Evolutionary conservation across 2,113 vertebrate species (phyloP), one percentile per base, ranked within the genome.

Genomic region (Anoplopoma fimbria): DNA sequence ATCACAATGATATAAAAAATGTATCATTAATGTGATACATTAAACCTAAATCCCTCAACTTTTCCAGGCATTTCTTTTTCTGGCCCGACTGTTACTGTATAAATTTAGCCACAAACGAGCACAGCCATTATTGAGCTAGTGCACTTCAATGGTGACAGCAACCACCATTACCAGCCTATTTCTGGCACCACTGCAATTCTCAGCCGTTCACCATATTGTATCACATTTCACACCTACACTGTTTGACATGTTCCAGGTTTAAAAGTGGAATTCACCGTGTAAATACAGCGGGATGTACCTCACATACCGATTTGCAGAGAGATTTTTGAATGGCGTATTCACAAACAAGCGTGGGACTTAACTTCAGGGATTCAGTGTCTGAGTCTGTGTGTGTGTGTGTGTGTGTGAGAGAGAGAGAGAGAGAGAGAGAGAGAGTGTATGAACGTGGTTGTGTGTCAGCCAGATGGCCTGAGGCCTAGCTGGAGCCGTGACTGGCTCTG

Each of bases 391-490:
- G 13, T 23, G 55, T 57, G 47, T 47, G 17, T 27, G 49, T 73
- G 61, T 69, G 61, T 53, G 49, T 79, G 33, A 10, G n/a, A 4
- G 55, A 2, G 27, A 42, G 70, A 17, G 40, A 69, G 62, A 53
- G 58, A 49, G 51, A 71, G 29, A 31, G 57, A 60, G 57, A 62
- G 27, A 53, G 33, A 64, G 64, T 71, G 53, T 75, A 36, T 69
- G 40, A 42, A 2, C 42, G 55, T 81, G 79, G 62, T 9, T 82
- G 69, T 82, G 85, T 87, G 75, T 79, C 71, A 77, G 89, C 90
- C 92, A 93, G 90, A 94, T 93, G 83, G 92, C 91, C 85, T 23
- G 82, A 77, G 90, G 93, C 90, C 92, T 90, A 72, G 83, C 84
- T 93, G 74, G 88, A 87, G 88, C 82, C 70, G 82, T 81, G 88